phyloP scores from a whole-genome alignment of 1,140 invertebrate genomes.

The Leptonema lineaticorne region DNA sequence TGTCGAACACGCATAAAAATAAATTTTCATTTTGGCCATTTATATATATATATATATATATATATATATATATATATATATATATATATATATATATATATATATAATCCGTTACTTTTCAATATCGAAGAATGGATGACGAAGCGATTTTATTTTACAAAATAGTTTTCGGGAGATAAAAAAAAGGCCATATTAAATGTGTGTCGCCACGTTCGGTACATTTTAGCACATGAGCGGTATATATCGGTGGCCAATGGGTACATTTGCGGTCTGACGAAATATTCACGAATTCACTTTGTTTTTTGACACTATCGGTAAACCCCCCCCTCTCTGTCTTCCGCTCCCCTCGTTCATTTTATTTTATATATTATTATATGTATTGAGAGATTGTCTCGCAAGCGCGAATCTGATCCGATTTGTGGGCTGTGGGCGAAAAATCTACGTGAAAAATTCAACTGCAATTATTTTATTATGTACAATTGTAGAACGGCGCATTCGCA shows the following conservation, averaged over 20 bases:
- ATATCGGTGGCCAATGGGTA: constrained; percentile 6
- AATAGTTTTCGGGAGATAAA: neutral
- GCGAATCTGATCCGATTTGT: neutral
- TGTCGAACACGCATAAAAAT: no score
- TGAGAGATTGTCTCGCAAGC: neutral
- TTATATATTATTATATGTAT: no score
- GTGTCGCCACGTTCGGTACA: constrained; percentile 2
- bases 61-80: no score
- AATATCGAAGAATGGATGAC: no score
- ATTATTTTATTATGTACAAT: no score
- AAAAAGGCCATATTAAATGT: neutral
- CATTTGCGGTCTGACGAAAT: constrained; percentile 19
- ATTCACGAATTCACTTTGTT: no score
- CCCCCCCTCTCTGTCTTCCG: constrained; percentile 14
- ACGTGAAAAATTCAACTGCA: neutral
- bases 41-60: no score
- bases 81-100: no score
- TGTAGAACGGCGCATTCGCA: neutral
- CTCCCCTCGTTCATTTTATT: neutral
- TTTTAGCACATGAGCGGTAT: constrained; percentile 7
- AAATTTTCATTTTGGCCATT: no score
- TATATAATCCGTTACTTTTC: no score
- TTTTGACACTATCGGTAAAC: no score
- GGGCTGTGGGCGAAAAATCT: neutral
- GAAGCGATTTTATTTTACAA: no score